Evolutionary conservation across 2,797 vertebrate species (phyloP), one percentile per base, ranked within the genome.

Genomic region (Ctenopoma multispine): DNA sequence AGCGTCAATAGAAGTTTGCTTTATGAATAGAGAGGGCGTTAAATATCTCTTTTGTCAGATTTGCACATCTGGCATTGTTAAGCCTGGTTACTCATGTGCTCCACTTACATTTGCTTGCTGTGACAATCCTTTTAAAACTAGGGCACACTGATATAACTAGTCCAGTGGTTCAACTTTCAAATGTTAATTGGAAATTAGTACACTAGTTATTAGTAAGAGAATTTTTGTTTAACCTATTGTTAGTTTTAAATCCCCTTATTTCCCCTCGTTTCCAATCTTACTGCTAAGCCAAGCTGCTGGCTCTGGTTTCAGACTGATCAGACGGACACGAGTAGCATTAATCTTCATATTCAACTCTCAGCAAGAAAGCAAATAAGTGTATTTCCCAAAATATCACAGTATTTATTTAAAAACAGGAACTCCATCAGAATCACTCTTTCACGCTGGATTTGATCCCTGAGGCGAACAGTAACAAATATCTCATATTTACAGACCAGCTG

Each of bases 71-170:
- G 71, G 40, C 36, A 59, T 23, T 59, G 43, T 69, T 31, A 62
- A 73, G 67, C 9, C 29, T 48, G 36, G 29, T 81, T 54, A 59
- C 18, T n/a, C 38, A 56, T 23, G 29, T 1, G 5, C 10, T 13
- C 11, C 17, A 7, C 34, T 60, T 12, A 13, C 2, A 44, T 55
- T 15, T 65, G 18, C 5, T 50, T 17, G 20, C 1, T 2, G 49
- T 40, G 17, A 34, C 8, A 34, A 34, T 60, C 27, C 77, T 18
- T 38, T 46, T 38, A 68, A 77, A 80, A 54, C 15, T 56, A 61
- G n/a, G 10, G 50, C 49, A 44, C 3, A 18, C 11, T 24, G 1
- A 18, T 36, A 18, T 7, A 58, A 73, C 10, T 65, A 64, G 56
- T 60, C 43, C 43, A 36, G 4, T 64, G n/a, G n/a, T n/a, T n/a